These are phyloP conservation scores for Gambusia affinis DNA, from an alignment of 2,113 vertebrate genomes.

Conservation along the genomic window DNA sequence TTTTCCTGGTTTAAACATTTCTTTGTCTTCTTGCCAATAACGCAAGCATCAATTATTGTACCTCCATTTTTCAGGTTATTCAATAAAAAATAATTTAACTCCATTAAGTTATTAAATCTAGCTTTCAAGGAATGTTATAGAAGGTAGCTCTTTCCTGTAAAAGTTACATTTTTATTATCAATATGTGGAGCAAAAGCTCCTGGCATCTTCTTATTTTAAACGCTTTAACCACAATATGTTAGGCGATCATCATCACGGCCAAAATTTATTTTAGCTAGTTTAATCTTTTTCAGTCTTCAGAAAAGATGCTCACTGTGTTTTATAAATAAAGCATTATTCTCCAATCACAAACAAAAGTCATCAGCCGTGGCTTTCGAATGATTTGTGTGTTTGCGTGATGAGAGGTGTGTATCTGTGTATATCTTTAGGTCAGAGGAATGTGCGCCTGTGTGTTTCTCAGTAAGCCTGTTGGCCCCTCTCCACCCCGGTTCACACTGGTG, in stretches of 20 bases:
- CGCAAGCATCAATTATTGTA: no score
- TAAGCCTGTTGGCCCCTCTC: constrained; percentile 60
- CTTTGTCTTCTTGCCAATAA: no score
- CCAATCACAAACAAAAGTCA: constrained; percentile 10
- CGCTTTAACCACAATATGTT: not conserved
- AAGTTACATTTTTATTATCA: no score
- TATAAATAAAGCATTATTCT: not conserved
- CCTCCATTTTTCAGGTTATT: no score
- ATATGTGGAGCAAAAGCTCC: not conserved
- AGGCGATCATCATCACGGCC: not conserved
- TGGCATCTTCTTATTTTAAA: not conserved
- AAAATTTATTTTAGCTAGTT: not conserved
- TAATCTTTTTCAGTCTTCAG: no score
- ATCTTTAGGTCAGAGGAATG: constrained; percentile 53
- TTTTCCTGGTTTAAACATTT: no score
- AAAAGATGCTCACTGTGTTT: not conserved
- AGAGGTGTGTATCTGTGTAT: constrained; percentile 43
- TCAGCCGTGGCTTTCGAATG: constrained; percentile 24
- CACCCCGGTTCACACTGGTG: constrained; percentile 49
- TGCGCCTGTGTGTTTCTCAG: constrained; percentile 38
- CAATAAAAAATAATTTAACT: no score
- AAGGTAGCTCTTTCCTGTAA: no score
- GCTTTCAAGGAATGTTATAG: no score
- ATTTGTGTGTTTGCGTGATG: constrained; percentile 41
- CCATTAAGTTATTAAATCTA: no score